Percentiles rank a stretch among this genome's conserved stretches.
These are phyloP conservation scores for Rhynchomys soricoides DNA, from an alignment of 2,113 vertebrate genomes.

Conservation along the genomic window DNA sequence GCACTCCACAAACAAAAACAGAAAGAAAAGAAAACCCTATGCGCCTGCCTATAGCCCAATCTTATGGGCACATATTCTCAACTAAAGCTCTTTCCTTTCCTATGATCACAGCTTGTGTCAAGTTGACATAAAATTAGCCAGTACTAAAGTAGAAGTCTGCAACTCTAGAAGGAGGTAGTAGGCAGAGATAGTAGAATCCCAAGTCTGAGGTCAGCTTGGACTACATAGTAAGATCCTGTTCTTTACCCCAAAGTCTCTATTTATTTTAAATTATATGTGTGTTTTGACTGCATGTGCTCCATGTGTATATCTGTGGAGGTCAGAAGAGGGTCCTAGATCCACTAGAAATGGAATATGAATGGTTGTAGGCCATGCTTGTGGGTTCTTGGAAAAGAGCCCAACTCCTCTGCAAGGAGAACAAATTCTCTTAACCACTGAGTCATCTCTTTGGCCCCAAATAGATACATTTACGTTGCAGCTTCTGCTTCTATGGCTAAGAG, in stretches of 20 bases:
- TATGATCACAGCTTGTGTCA: too few species aligned
- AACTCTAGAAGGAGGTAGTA: neutral
- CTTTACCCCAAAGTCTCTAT: neutral
- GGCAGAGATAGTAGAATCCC: neutral
- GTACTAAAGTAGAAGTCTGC: neutral
- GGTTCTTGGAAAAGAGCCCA: neutral
- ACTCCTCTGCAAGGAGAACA: neutral
- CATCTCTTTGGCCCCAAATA: neutral
- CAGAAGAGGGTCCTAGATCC: neutral
- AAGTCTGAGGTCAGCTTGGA: neutral
- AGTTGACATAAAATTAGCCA: too few species aligned
- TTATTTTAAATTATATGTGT: neutral
- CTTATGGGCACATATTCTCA: too few species aligned
- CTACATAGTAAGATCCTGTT: neutral
- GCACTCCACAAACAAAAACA: too few species aligned
- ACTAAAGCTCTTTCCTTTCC: too few species aligned
- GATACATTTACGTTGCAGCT: neutral
- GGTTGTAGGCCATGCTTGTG: neutral
- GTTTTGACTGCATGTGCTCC: neutral
- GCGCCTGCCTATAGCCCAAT: too few species aligned
- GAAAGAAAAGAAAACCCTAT: too few species aligned
- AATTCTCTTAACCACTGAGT: neutral
- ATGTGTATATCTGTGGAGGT: neutral
- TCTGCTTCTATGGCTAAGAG: neutral
- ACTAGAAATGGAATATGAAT: neutral